phyloP scores from a whole-genome alignment of 2,113 vertebrate genomes.

The Zosterops pallidus region DNA sequence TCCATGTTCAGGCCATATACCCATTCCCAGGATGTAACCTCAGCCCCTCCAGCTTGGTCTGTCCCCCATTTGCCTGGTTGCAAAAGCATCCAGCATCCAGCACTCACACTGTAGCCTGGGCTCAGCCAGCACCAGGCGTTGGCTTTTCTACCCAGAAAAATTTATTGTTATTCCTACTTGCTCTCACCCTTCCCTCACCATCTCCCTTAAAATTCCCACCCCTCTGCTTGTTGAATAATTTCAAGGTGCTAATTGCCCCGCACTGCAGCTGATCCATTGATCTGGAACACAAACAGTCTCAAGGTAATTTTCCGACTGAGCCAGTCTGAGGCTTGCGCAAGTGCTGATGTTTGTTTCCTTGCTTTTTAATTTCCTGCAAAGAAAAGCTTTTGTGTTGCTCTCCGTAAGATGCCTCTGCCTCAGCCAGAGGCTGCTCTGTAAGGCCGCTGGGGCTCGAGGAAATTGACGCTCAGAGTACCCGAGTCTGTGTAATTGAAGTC shows the following conservation, averaged over 20 bases:
- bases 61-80: neutral
- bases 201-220: neutral
- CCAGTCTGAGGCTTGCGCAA: neutral
- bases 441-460: neutral
- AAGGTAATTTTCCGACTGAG: constrained; percentile 52
- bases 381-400: constrained; percentile 45
- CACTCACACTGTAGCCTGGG: neutral
- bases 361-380: constrained; percentile 53
- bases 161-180: neutral
- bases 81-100: neutral
- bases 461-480: neutral
- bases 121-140: neutral
- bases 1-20: neutral
- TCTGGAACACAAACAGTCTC: constrained; percentile 45
- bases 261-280: neutral
- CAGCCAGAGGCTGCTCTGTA: neutral
- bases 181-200: neutral
- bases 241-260: constrained; percentile 30
- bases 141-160: neutral
- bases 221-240: neutral
- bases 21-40: neutral
- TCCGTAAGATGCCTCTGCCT: neutral
- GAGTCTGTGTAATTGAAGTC: neutral
- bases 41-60: neutral
- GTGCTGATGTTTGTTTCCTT: constrained; percentile 42